These are phyloP conservation scores for Vicugna pacos DNA, from an alignment of 2,113 vertebrate genomes.

Conservation along the genomic window DNA sequence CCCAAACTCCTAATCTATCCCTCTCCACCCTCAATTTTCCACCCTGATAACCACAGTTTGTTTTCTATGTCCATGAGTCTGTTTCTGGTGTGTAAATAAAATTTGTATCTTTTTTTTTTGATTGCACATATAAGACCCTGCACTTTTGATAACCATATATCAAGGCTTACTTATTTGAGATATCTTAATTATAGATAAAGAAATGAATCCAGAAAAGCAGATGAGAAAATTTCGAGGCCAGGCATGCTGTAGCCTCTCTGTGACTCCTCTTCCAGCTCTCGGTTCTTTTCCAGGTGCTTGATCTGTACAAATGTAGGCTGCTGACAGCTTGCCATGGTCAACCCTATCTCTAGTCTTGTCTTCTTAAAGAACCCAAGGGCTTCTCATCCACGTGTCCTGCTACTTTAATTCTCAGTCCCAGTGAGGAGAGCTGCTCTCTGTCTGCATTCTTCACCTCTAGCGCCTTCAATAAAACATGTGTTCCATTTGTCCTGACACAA, in stretches of 20 bases:
- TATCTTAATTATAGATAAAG: neutral
- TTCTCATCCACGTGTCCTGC: neutral
- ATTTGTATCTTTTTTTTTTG: too few species aligned
- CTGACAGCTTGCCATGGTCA: fast-evolving
- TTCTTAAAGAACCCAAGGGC: neutral
- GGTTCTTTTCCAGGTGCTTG: neutral
- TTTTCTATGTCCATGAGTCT: too few species aligned
- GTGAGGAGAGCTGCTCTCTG: neutral
- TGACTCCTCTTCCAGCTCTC: neutral
- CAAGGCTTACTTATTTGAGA: neutral
- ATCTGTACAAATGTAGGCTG: neutral
- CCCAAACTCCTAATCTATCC: too few species aligned
- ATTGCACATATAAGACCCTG: neutral
- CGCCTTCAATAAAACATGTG: neutral
- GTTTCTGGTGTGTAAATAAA: too few species aligned
- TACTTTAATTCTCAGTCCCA: neutral
- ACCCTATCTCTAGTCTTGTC: neutral
- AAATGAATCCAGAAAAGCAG: neutral
- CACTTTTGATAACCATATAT: neutral
- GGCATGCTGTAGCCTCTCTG: neutral
- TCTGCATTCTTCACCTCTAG: neutral
- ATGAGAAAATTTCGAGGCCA: neutral
- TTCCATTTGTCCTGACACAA: neutral
- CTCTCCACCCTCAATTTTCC: too few species aligned
- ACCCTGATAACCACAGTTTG: too few species aligned